Percentiles rank a stretch among this genome's conserved stretches.
phyloP scores from a whole-genome alignment of 1,140 invertebrate species.

The Drosophila obscura region DNA sequence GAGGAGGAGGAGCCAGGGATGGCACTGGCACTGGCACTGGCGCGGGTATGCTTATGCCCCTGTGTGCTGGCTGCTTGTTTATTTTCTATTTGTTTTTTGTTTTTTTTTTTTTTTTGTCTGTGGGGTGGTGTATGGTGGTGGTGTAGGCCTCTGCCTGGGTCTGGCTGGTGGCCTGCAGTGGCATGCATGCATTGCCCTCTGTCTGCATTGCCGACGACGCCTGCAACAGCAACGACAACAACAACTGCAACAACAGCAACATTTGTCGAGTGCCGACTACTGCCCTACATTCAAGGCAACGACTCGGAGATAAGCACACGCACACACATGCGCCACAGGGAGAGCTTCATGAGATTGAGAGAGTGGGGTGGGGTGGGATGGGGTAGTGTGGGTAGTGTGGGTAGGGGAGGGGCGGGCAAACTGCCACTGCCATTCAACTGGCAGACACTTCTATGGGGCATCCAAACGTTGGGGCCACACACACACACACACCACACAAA shows the following conservation, averaged over 20 bases:
- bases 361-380: constrained; percentile 1
- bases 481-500: constrained; percentile 39
- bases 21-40: background rate
- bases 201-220: constrained; percentile 27
- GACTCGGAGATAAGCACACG: constrained; percentile 75
- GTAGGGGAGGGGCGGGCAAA: constrained; percentile 1
- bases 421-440: constrained; percentile 64
- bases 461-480: constrained; percentile 45
- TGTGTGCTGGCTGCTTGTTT: constrained; percentile 24
- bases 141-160: constrained; percentile 51
- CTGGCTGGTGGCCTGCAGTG: constrained; percentile 38
- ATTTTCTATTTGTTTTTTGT: constrained; percentile 13
- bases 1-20: too few relatives aligned
- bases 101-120: constrained; percentile 18
- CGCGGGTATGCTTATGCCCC: constrained; percentile 7
- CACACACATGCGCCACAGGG: constrained; percentile 16
- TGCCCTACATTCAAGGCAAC: constrained; percentile 81
- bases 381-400: background rate
- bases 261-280: constrained; percentile 75
- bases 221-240: constrained; percentile 29
- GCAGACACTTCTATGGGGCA: constrained; percentile 72
- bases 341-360: background rate
- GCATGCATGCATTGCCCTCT: constrained; percentile 53
- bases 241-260: constrained; percentile 52
- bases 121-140: constrained; percentile 8